Conservation (phyloP, 2,888 invertebrate species). For the Torymus tubicola region DNA sequence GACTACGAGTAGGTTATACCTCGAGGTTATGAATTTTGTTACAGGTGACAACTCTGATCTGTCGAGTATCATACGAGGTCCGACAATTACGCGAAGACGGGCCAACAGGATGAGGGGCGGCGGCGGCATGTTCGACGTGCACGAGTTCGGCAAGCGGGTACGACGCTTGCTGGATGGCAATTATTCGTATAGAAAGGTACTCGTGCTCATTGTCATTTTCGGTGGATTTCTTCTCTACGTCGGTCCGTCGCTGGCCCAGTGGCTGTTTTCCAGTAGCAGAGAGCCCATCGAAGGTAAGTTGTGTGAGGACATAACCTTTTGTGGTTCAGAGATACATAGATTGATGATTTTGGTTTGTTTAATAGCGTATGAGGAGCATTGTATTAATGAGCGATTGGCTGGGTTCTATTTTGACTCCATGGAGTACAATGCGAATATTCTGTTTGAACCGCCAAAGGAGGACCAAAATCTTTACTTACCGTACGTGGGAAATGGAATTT, state of each 20-base stretch:
- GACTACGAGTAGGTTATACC: too few species aligned
- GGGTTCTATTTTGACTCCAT: slow-evolving; percentile 80
- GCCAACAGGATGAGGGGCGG: slow-evolving; percentile 60
- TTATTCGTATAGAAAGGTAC: slow-evolving; percentile 71
- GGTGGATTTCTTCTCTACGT: slow-evolving; percentile 80
- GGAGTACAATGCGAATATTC: slow-evolving; percentile 84
- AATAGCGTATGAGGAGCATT: slow-evolving; percentile 79
- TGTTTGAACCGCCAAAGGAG: slow-evolving; percentile 79
- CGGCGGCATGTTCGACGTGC: slow-evolving; percentile 69
- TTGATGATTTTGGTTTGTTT: slow-evolving; percentile 66
- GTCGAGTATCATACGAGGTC: too few species aligned
- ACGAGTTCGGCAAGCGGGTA: slow-evolving; percentile 70
- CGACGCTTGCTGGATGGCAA: slow-evolving; percentile 69
- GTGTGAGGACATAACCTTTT: background rate
- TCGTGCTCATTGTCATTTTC: slow-evolving; percentile 66
- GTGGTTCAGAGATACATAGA: background rate
- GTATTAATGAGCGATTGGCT: slow-evolving; percentile 82
- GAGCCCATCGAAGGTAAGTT: slow-evolving; percentile 73
- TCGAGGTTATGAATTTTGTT: slow-evolving; percentile 39
- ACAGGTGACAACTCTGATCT: slow-evolving; percentile 11
- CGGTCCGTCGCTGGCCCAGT: slow-evolving; percentile 82
- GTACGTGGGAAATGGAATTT: slow-evolving; percentile 86
- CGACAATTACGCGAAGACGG: too few species aligned
- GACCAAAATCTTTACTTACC: slow-evolving; percentile 82
- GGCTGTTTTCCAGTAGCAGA: slow-evolving; percentile 79